phyloP scores from a whole-genome alignment of 2,797 vertebrate species.

The Acridotheres tristis region DNA sequence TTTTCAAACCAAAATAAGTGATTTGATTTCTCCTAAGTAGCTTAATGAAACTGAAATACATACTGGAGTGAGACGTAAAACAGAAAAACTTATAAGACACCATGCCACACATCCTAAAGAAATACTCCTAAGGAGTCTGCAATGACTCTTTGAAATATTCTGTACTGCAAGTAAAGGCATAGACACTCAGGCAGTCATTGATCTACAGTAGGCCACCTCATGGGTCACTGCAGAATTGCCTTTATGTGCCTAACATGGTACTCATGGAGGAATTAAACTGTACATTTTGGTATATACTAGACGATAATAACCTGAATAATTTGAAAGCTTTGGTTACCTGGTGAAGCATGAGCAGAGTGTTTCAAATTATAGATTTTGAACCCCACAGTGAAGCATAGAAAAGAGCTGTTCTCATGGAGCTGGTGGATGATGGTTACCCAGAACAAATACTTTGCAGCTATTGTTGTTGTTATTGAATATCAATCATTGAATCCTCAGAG shows the following conservation, averaged over 20 bases:
- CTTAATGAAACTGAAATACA: neutral
- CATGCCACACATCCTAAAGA: neutral
- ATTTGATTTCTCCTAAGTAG: neutral
- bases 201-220: neutral
- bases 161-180: neutral
- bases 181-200: neutral
- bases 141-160: neutral
- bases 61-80: neutral
- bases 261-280: neutral
- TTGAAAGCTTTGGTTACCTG: neutral
- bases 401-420: neutral
- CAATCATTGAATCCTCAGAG: neutral
- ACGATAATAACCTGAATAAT: neutral
- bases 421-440: neutral
- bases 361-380: neutral
- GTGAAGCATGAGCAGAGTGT: neutral
- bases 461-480: neutral
- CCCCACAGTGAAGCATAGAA: neutral
- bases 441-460: neutral
- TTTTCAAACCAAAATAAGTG: neutral
- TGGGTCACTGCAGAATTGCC: neutral
- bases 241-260: neutral
- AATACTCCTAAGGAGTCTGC: neutral
- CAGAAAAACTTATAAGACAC: neutral
- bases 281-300: neutral